Evolutionary conservation across 2,888 invertebrate species (phyloP).

Genomic region (Lasioglossum figueresi): DNA sequence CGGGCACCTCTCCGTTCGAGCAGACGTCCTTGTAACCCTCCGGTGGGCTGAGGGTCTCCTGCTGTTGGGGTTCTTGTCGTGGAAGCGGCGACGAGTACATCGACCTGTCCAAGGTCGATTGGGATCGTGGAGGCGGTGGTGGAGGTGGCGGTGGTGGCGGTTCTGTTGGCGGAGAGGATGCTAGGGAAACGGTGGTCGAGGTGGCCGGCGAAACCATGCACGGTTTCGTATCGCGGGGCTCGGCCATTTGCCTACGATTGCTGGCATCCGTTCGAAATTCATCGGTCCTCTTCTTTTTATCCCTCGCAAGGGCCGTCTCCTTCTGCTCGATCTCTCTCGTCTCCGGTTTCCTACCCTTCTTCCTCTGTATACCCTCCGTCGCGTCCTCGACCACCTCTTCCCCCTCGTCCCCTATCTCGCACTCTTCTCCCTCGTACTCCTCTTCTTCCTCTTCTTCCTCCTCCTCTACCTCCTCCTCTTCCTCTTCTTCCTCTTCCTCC

Average conservation of each 20-base stretch:
- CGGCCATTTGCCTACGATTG: neutral
- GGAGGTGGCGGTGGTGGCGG: conserved; percentile 1
- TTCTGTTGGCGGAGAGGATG: neutral
- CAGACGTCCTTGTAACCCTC: conserved; percentile 96
- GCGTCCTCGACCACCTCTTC: conserved; percentile 43
- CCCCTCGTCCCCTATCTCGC: conserved; percentile 65
- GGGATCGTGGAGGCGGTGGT: conserved; percentile 15
- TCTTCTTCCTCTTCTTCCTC: conserved; percentile 64
- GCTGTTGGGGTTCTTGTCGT: conserved; percentile 83
- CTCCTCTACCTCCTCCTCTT: conserved; percentile 63
- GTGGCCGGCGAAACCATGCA: neutral
- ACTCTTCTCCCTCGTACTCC: conserved; percentile 52
- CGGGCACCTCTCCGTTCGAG: conserved; percentile 83
- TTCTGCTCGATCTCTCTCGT: neutral
- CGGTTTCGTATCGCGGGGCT: neutral
- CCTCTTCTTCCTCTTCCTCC: conserved; percentile 67
- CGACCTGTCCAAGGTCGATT: conserved; percentile 32
- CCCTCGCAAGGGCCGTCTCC: neutral
- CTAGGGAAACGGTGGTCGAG: neutral
- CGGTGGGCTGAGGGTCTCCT: conserved; percentile 94
- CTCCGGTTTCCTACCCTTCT: neutral
- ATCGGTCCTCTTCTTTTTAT: conserved; percentile 15
- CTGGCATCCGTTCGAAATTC: neutral
- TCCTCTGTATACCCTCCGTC: neutral
- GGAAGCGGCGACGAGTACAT: conserved; percentile 32